A percentile compares a stretch with the other conserved stretches of the same genome.
phyloP scores from a whole-genome alignment of 2,113 vertebrate genomes.

The Meles meles region DNA sequence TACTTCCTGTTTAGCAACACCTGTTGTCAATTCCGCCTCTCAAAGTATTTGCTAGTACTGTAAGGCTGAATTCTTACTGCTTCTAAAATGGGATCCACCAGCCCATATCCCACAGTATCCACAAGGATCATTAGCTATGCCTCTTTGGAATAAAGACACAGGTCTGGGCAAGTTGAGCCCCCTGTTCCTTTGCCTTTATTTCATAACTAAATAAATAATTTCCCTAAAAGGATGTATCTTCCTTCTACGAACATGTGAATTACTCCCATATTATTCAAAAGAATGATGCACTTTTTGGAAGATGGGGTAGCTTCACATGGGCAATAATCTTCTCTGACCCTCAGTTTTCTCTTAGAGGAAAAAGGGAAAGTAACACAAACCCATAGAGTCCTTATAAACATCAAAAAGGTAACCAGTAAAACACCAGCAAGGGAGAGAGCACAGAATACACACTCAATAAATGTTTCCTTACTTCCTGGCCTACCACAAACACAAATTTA shows the following conservation, averaged over 20 bases:
- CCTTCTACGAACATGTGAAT: background rate
- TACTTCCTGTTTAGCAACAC: background rate
- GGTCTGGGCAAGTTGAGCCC: background rate
- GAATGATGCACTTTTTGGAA: background rate
- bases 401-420: background rate
- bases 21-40: background rate
- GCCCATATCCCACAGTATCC: background rate
- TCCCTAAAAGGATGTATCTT: background rate
- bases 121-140: background rate
- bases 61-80: background rate
- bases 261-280: background rate
- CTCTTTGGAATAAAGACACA: background rate
- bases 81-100: background rate
- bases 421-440: background rate
- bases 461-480: background rate
- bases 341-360: background rate
- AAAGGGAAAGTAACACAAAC: background rate
- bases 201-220: background rate
- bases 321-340: background rate
- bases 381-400: background rate
- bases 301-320: background rate
- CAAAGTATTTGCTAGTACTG: background rate
- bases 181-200: background rate
- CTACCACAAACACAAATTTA: background rate
- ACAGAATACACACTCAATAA: background rate